Evolutionary conservation across 1,140 invertebrate genomes (phyloP).

Genomic region (Cyrtorhinus lividipennis): DNA sequence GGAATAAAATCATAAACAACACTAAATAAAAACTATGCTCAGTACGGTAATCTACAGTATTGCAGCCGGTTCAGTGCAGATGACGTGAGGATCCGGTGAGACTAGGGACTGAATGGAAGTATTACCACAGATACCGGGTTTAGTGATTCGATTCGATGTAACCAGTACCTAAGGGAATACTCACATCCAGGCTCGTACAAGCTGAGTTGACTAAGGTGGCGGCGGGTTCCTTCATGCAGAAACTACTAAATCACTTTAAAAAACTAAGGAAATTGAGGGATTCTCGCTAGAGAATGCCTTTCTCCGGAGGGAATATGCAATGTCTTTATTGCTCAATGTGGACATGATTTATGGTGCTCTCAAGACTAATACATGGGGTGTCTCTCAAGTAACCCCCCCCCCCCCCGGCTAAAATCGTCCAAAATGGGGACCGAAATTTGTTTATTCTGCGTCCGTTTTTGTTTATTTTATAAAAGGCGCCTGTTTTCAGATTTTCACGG

Average conservation of each 20-base stretch:
- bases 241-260: background rate
- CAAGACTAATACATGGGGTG: too few species aligned
- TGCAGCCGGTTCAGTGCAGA: background rate
- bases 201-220: background rate
- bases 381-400: too few species aligned
- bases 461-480: too few species aligned
- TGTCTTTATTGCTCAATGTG: too few species aligned
- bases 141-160: constrained; percentile 48
- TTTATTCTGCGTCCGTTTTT: too few species aligned
- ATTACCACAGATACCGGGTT: constrained; percentile 47
- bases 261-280: too few species aligned
- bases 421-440: too few species aligned
- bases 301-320: too few species aligned
- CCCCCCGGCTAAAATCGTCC: too few species aligned
- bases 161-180: constrained; percentile 99
- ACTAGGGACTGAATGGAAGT: constrained; percentile 33
- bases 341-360: too few species aligned
- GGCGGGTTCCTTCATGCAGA: constrained; percentile 24
- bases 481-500: too few species aligned
- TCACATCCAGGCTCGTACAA: constrained; percentile 43
- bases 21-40: background rate
- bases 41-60: background rate
- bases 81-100: background rate
- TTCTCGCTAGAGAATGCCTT: too few species aligned
- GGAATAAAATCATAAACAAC: background rate